Conservation (phyloP, 1,140 invertebrate species). For the Parapsyche elsis region DNA sequence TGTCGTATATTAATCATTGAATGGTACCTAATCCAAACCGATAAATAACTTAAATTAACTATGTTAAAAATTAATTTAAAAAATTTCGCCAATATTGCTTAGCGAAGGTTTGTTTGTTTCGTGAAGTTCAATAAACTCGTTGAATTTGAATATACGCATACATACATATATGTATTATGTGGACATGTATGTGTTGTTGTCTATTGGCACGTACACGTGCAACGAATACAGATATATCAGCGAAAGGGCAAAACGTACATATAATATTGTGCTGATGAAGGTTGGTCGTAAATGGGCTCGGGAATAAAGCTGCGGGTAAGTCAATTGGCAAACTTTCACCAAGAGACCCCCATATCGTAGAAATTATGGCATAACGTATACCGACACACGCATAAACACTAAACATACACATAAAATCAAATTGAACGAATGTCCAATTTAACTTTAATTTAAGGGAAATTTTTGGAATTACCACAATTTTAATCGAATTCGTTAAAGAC, state of each 20-base stretch:
- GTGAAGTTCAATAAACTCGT: too few species aligned
- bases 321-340: constrained; percentile 27
- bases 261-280: constrained; percentile 25
- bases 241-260: constrained; percentile 15
- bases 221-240: background rate
- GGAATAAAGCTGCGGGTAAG: constrained; percentile 33
- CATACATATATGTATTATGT: background rate
- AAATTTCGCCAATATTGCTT: too few species aligned
- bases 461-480: too few species aligned
- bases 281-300: constrained; percentile 20
- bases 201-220: background rate
- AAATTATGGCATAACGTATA: constrained; percentile 17
- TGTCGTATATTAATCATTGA: too few species aligned
- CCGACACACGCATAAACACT: background rate
- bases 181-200: background rate
- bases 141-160: background rate
- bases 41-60: too few species aligned
- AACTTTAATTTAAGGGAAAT: too few species aligned
- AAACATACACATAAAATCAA: background rate
- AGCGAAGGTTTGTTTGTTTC: too few species aligned
- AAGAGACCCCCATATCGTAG: constrained; percentile 15
- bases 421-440: background rate
- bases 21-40: too few species aligned
- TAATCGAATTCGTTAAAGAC: too few species aligned
- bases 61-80: too few species aligned